Evolutionary conservation across 2,797 vertebrate genomes (phyloP).

Genomic region (Platalea minor): DNA sequence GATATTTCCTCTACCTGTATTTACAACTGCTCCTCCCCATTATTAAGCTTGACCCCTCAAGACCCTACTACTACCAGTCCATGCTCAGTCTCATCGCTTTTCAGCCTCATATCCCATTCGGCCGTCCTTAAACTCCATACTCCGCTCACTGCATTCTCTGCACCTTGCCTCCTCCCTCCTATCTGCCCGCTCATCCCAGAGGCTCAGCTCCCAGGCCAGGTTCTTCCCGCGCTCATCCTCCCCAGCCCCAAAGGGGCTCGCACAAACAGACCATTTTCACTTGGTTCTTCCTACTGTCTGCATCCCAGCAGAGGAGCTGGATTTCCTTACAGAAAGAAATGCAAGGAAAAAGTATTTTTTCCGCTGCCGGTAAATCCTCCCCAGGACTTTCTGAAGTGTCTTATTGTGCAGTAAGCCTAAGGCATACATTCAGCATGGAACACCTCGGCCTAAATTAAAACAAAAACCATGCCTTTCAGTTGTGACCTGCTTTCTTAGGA

Average conservation of each 20-base stretch:
- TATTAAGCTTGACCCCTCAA: neutral
- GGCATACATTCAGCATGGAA: neutral
- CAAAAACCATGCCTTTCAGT: neutral
- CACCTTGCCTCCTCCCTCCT: neutral
- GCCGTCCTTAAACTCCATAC: neutral
- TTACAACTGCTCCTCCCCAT: neutral
- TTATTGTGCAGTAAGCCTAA: neutral
- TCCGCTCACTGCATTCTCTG: neutral
- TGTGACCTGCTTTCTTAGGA: neutral
- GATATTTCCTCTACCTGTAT: neutral
- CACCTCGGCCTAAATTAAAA: neutral
- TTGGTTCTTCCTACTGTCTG: neutral
- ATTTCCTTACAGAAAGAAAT: neutral
- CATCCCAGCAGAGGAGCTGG: neutral
- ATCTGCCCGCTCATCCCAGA: neutral
- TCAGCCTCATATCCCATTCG: neutral
- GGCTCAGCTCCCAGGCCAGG: neutral
- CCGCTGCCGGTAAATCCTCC: neutral
- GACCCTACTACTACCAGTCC: neutral
- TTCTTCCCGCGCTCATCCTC: neutral
- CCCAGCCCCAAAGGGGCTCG: neutral
- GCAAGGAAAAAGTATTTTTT: neutral
- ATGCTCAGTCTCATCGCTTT: neutral
- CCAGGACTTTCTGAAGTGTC: neutral
- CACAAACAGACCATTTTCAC: neutral